These are phyloP conservation scores for Orthonyx spaldingii DNA, from an alignment of 2,113 vertebrate species.

Conservation along the genomic window DNA sequence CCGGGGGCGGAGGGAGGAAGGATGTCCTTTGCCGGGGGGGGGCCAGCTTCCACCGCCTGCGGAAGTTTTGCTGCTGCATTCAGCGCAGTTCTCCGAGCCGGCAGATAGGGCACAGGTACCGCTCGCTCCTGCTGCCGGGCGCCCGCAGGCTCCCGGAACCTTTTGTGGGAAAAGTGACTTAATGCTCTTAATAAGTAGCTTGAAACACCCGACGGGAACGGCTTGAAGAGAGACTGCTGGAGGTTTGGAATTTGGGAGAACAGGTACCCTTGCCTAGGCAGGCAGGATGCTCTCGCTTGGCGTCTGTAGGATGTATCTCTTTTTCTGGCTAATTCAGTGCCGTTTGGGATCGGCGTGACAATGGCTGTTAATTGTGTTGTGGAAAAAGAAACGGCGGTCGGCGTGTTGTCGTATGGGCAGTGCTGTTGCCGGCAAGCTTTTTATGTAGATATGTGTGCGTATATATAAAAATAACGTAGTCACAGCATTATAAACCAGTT, in stretches of 20 bases:
- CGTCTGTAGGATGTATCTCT: neutral
- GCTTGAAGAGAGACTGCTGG: neutral
- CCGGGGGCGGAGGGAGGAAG: neutral
- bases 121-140: neutral
- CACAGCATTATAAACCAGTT: neutral
- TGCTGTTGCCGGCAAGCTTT: neutral
- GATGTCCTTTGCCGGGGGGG: neutral
- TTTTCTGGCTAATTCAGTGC: neutral
- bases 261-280: neutral
- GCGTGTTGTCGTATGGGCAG: neutral
- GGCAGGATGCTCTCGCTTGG: neutral
- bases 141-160: neutral
- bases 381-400: neutral
- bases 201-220: neutral
- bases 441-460: neutral
- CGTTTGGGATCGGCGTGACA: neutral
- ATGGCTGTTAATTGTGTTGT: neutral
- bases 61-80: neutral
- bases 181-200: neutral
- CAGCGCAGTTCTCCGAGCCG: neutral
- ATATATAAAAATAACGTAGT: neutral
- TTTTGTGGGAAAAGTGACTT: neutral
- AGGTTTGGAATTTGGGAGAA: accelerated
- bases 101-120: neutral
- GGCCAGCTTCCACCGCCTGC: neutral